Evolutionary conservation across 2,113 vertebrate genomes (phyloP), one percentile per base, ranked within the genome.

Genomic region (Laterallus jamaicensis): DNA sequence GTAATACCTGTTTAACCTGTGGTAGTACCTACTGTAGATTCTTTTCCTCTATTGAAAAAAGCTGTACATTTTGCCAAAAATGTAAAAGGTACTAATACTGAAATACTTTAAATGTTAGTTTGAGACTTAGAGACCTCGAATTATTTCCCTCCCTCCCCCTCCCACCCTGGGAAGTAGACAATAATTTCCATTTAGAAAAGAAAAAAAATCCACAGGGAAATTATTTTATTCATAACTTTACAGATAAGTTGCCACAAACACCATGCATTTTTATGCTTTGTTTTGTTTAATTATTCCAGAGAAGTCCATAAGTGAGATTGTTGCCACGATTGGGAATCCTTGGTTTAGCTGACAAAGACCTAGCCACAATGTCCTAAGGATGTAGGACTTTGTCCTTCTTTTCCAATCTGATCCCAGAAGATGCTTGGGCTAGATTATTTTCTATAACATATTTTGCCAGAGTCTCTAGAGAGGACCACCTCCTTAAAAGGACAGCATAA

Each of bases 401-500:
- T 96, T 68, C 32, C 15, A 9, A 35, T 54, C 12, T 49, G 37
- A 90, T 93, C 94, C 68, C 82, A 78, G 52, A 95, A 80, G 86
- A 49, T 84, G n/a, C 10, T 69, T 82, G 44, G 39, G 49, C n/a
- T 82, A 84, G 81, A 80, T 89, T 85, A 74, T 76, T 75, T 93
- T 91, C 81, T 80, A 28, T 71, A 96, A 91, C 10, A 1, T 80
- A 63, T 69, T 92, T 94, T 84, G 59, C 55, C 71, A 75, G 22
- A 73, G 44, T 35, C 88, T 84, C 91, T 59, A 32, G 86, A 91
- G 93, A 73, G 24, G 63, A 70, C 12, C 42, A 82, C 59, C 58
- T 82, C 77, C 73, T 91, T 92, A 83, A 96, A 92, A 93, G 66
- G 42, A 77, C 75, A 90, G 64, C 37, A 52, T 19, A 67, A 63